Percentiles rank a stretch among this genome's conserved stretches.
Evolutionary conservation across 2,888 invertebrate genomes (phyloP).

Genomic region (Holacanthella duospinosa): DNA sequence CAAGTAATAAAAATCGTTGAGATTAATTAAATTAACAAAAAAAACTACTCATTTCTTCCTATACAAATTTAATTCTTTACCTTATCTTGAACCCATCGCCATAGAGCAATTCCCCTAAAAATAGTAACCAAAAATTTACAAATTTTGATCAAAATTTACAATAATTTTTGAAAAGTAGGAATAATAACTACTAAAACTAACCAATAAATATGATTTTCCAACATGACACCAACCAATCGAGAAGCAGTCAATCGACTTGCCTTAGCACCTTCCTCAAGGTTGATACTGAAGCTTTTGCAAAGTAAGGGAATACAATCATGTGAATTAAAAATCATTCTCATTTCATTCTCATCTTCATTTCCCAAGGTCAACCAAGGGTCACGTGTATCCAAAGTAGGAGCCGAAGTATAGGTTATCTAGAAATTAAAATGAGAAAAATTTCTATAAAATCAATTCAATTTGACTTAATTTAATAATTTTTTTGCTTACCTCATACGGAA

Average conservation of each 20-base stretch:
- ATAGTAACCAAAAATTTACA: neutral
- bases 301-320: neutral
- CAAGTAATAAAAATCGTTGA: no score
- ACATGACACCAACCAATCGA: neutral
- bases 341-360: no score
- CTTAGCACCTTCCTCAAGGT: neutral
- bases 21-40: neutral
- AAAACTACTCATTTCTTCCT: neutral
- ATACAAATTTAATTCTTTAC: neutral
- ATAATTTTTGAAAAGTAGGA: no score
- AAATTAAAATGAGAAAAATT: no score
- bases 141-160: no score
- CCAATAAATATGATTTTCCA: neutral
- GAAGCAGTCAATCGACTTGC: neutral
- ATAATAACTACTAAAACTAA: neutral
- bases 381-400: neutral
- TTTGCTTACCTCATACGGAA: neutral
- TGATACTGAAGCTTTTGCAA: neutral
- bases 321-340: neutral
- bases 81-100: constrained; percentile 25
- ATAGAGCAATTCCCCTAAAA: constrained; percentile 32
- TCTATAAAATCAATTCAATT: no score
- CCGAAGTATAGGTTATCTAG: no score
- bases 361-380: neutral
- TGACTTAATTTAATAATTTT: no score